Evolutionary conservation across 2,888 invertebrate genomes (phyloP).

Genomic region (Plemyria rubiginata): DNA sequence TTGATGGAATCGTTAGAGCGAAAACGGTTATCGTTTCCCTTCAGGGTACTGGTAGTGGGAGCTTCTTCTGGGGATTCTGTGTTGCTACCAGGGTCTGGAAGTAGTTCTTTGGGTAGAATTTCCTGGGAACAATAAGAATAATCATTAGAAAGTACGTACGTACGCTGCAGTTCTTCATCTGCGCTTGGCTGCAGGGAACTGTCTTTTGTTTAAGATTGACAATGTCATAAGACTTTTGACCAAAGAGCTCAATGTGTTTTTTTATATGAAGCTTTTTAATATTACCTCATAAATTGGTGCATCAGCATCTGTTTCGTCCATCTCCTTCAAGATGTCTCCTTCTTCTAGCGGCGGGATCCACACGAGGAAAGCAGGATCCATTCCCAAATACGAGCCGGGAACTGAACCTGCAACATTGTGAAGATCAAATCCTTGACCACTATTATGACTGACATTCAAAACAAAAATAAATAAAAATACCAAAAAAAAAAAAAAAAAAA

Average conservation of each 20-base stretch:
- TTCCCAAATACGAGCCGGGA: slow-evolving; percentile 93
- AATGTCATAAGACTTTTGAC: not conserved
- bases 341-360: slow-evolving; percentile 94
- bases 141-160: no score
- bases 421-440: slow-evolving; percentile 33
- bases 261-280: not conserved
- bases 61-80: slow-evolving; percentile 87
- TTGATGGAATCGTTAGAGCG: slow-evolving; percentile 72
- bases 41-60: slow-evolving; percentile 74
- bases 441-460: not conserved
- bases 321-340: slow-evolving; percentile 87
- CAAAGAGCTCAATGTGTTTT: no score
- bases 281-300: slow-evolving; percentile 72
- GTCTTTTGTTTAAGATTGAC: not conserved
- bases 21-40: slow-evolving; percentile 62
- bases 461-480: no score
- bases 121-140: slow-evolving; percentile 59
- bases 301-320: slow-evolving; percentile 72
- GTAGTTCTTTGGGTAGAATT: slow-evolving; percentile 77
- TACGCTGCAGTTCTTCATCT: no score
- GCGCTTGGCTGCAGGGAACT: no score
- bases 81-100: slow-evolving; percentile 87
- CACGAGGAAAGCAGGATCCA: slow-evolving; percentile 94
- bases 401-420: slow-evolving; percentile 86
- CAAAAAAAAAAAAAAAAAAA: no score